Evolutionary conservation across 2,113 vertebrate species (phyloP), one percentile per base, ranked within the genome.

Genomic region (Ctenodactylus gundi): DNA sequence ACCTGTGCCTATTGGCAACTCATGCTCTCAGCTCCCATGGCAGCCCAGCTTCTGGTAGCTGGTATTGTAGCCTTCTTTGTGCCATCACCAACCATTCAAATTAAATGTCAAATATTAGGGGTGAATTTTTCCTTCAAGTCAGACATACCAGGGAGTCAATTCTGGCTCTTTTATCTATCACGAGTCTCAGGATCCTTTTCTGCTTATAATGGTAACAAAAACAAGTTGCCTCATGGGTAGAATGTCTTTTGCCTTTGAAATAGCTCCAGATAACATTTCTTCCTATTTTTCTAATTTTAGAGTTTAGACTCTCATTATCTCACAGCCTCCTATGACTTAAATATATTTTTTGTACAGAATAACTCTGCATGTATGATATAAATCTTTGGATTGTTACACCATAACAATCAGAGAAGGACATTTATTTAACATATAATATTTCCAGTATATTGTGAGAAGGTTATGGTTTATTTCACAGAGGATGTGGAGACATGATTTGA

Each of bases 161-260:
- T 86, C 31, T 25, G 39, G 1, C 20, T 81, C 15, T 83, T 1
- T 34, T 39, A 27, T 51, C 67, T 85, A 44, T 39, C 36, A 14
- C 58, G 31, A 90, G 34, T 31, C 29, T 84, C 8, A 60, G 39
- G 21, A 5, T 18, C 4, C 3, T 70, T 25, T 44, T 25, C 20
- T 76, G 0, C 44, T 53, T 81, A 14, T 44, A 60, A 75, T 53
- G 15, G 4, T 11, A 70, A 51, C 34, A 77, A 84, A 1, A 57
- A 4, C 6, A 10, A 9, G 10, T 0, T 29, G 4, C 8, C 44
- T 81, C 5, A 18, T 49, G 2, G 29, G 3, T 39, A 7, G 7
- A 55, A 17, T 46, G 36, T 44, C 23, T 68, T 73, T 78, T 44
- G 36, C 3, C 27, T 39, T 90, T 62, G 65, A 57, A 31, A 31